A percentile compares a stretch with the other conserved stretches of the same genome.
phyloP scores from a whole-genome alignment of 2,888 invertebrate genomes.

The Pollenia angustigena region DNA sequence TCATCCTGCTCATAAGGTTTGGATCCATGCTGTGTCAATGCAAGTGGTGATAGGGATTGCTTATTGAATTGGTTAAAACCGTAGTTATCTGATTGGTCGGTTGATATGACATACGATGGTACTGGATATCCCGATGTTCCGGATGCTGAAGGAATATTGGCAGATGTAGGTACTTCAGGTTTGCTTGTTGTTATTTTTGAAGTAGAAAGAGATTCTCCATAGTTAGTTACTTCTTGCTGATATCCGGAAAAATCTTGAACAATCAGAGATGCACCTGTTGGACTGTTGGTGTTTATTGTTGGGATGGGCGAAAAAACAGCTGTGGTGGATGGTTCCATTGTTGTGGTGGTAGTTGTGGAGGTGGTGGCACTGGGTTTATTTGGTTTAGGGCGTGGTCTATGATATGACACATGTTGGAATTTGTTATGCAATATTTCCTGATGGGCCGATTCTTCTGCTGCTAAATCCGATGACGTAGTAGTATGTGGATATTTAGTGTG shows the following conservation, averaged over 20 bases:
- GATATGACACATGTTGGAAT: slow-evolving; percentile 51
- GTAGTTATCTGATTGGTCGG: slow-evolving; percentile 54
- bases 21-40: slow-evolving; percentile 58
- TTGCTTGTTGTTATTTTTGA: slow-evolving; percentile 64
- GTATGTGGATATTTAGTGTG: slow-evolving; percentile 32
- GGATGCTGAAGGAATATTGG: slow-evolving; percentile 64
- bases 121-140: slow-evolving; percentile 78
- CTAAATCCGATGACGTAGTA: slow-evolving; percentile 41
- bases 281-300: slow-evolving; percentile 58
- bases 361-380: slow-evolving; percentile 69
- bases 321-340: slow-evolving; percentile 69
- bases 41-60: slow-evolving; percentile 75
- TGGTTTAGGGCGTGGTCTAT: slow-evolving; percentile 65
- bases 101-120: slow-evolving; percentile 75
- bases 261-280: slow-evolving; percentile 48
- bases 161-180: slow-evolving; percentile 44
- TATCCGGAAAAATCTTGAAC: slow-evolving; percentile 64
- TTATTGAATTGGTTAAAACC: slow-evolving; percentile 74
- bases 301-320: slow-evolving; percentile 66
- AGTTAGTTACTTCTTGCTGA: slow-evolving; percentile 9
- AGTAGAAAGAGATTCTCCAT: slow-evolving; percentile 40
- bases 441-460: slow-evolving; percentile 65
- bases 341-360: slow-evolving; percentile 67
- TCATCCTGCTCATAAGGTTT: slow-evolving; percentile 76
- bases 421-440: slow-evolving; percentile 53